A percentile compares a stretch with the other conserved stretches of the same genome.
Conservation (phyloP, 2,888 invertebrate genomes). For the Aethes cnicana region DNA sequence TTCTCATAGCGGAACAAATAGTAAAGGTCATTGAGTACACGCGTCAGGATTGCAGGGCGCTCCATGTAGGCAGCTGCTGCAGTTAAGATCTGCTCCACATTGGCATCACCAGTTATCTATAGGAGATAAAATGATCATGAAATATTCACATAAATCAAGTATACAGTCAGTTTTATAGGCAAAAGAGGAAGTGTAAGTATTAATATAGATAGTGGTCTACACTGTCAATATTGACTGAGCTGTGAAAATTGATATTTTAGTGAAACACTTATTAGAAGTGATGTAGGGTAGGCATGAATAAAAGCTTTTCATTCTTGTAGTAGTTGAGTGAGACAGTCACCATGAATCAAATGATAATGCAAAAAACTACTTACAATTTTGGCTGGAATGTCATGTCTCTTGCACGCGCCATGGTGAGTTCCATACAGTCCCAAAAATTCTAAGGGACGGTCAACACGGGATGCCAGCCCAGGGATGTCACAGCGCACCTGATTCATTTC, state of each 20-base stretch:
- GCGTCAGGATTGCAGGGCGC: conserved; percentile 89
- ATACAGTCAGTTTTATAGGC: no score
- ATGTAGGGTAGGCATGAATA: no score
- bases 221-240: no score
- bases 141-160: no score
- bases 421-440: conserved; percentile 96
- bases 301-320: no score
- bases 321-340: no score
- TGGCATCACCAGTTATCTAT: conserved; percentile 94
- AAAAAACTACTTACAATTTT: conserved; percentile 83
- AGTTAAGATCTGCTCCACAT: conserved; percentile 93
- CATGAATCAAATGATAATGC: no score
- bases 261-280: no score
- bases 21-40: conserved; percentile 95
- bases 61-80: conserved; percentile 93
- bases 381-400: conserved; percentile 95
- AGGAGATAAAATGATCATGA: conserved; percentile 1
- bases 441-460: conserved; percentile 88
- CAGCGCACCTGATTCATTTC: conserved; percentile 65
- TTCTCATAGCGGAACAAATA: conserved; percentile 92
- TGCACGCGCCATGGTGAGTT: conserved; percentile 94
- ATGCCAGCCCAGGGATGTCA: conserved; percentile 93
- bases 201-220: no score
- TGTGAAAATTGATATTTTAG: no score
- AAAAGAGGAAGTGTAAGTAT: no score